Evolutionary conservation across 2,888 invertebrate species (phyloP).

Genomic region (Argyra leucocephala): DNA sequence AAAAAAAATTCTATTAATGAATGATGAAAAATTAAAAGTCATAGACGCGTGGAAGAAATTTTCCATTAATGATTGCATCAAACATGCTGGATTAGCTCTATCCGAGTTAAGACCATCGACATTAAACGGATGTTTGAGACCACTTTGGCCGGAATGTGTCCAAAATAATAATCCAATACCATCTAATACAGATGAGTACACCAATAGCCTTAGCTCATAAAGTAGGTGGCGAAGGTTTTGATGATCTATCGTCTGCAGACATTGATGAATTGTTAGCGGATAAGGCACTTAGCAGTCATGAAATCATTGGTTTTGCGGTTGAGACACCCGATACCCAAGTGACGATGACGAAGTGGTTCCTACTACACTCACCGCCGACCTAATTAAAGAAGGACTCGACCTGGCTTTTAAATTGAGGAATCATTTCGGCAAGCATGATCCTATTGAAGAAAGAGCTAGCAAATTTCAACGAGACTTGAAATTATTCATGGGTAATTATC

Average conservation of each 20-base stretch:
- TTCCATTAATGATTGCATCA: conserved; percentile 26
- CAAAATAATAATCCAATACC: conserved; percentile 26
- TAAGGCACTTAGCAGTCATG: conserved; percentile 26
- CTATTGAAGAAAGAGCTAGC: conserved; percentile 15
- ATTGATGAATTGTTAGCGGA: conserved; percentile 26
- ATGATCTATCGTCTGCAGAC: conserved; percentile 25
- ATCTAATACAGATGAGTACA: conserved; percentile 24
- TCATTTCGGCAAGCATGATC: conserved; percentile 7
- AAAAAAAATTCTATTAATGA: neutral
- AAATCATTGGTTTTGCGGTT: conserved; percentile 19
- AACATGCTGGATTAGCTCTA: conserved; percentile 22
- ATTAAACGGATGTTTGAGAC: conserved; percentile 27
- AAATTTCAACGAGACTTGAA: conserved; percentile 16
- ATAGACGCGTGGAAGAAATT: too few relatives aligned
- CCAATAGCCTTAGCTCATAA: conserved; percentile 25
- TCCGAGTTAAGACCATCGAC: conserved; percentile 24
- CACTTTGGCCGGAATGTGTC: conserved; percentile 28
- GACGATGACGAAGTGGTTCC: conserved; percentile 14
- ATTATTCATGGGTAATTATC: conserved; percentile 16
- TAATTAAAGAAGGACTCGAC: conserved; percentile 14
- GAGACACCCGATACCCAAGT: conserved; percentile 15
- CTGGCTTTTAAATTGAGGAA: conserved; percentile 13
- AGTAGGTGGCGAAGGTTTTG: conserved; percentile 29
- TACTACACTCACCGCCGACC: conserved; percentile 6
- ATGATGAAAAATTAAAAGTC: conserved; percentile 19